Base-by-base conservation (phyloP, 1,140 invertebrate genomes). In the Colletes gigas region DNA sequence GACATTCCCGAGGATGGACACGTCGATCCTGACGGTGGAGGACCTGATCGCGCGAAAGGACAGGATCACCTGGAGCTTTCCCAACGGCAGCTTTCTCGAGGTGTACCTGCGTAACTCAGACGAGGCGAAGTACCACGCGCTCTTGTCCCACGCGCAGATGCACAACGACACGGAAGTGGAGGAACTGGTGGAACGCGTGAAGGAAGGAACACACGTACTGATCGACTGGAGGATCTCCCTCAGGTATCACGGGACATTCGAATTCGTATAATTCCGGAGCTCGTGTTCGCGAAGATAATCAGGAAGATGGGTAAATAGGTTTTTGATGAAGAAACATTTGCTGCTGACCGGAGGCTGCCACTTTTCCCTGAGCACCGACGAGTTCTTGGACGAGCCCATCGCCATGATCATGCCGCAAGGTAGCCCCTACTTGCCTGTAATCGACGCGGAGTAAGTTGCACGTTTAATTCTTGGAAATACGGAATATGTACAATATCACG, bases 1-100 rank as follows among this genome's bases (percentile, higher is more conserved):
- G 10, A 99, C 98, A 0, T 98, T 99, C 90, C 98, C 98, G 0
- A 96, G 97, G 90, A 96, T 97, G 88, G 96, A 98, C 88, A 94
- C 95, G 8, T 95, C 97, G 0, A 95, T 98, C 1, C 95, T 96
- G 7, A 96, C 95, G 0, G 90, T 98, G 0, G 93, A 95, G 9
- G 96, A 98, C 86, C 89, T 98, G 1, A 83, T 97, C 19, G 92
- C 93, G 0, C 94, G 95, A 67, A 94, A 93, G 60, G 92, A 94
- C 1, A 93, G 95, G 4, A 94, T 96, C 15, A 95, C 95, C 0
- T 98, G 97, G 97, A 96, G 97, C 4, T 94, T 97, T 50, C 94
- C 95, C 8, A 95, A 95, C 77, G 95, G 95, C 14, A 97, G 96
- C 57, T 96, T 95, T 77, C 93, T 98, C n/a, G 96, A 97, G 85